phyloP scores from a whole-genome alignment of 2,113 vertebrate genomes.

The Porphyrio hochstetteri region DNA sequence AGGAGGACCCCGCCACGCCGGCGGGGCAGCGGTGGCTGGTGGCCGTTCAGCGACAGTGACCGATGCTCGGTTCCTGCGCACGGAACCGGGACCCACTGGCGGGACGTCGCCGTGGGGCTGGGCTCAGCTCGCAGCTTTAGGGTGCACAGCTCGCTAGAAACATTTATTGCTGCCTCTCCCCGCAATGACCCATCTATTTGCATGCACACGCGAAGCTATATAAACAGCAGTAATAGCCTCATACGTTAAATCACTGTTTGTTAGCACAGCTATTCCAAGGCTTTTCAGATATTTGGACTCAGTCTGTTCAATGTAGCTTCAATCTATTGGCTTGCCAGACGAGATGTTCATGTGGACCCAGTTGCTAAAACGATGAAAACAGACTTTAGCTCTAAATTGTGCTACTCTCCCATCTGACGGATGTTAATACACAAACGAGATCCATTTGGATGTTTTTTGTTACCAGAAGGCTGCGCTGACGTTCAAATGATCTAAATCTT shows the following conservation, averaged over 20 bases:
- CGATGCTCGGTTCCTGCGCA: background rate
- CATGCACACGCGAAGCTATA: background rate
- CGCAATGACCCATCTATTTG: background rate
- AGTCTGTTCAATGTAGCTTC: background rate
- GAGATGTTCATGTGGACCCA: background rate
- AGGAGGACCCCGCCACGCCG: background rate
- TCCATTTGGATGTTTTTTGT: constrained; percentile 44
- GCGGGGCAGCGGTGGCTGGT: background rate
- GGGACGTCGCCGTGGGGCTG: background rate
- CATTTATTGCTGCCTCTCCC: background rate
- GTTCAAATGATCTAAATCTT: constrained; percentile 61
- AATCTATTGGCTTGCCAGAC: constrained; percentile 19
- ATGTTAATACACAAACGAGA: constrained; percentile 38
- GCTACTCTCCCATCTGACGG: constrained; percentile 28
- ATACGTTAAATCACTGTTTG: background rate
- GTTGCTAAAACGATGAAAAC: background rate
- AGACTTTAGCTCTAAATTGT: constrained; percentile 10
- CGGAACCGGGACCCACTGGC: background rate
- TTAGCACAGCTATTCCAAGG: background rate
- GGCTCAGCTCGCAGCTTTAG: background rate
- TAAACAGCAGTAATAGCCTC: background rate
- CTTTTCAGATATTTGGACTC: background rate
- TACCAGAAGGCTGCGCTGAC: constrained; percentile 70
- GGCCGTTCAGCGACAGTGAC: background rate
- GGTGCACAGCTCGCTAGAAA: background rate